These are phyloP conservation scores for Drosophila teissieri DNA, from an alignment of 1,140 invertebrate species.

Conservation along the genomic window DNA sequence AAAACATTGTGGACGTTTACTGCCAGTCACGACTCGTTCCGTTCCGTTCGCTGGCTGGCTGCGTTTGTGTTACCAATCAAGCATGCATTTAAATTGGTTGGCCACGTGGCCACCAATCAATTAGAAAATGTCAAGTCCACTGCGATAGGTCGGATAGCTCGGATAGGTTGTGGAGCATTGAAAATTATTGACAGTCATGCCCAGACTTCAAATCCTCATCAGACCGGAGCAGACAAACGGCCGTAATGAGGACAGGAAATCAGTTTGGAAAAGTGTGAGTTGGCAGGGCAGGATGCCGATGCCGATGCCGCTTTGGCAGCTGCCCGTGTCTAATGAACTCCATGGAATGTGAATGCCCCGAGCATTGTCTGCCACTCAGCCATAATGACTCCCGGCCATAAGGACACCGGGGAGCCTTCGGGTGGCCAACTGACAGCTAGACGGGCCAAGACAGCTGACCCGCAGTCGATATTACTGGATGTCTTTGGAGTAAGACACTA, in stretches of 20 bases:
- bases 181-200: conserved; percentile 54
- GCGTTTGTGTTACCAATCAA: conserved; percentile 34
- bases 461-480: conserved; percentile 50
- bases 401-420: conserved; percentile 13
- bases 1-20: conserved; percentile 33
- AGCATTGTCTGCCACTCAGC: conserved; percentile 64
- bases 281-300: conserved; percentile 2
- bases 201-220: conserved; percentile 9
- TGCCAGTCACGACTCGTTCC: conserved; percentile 8
- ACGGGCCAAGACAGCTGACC: conserved; percentile 39
- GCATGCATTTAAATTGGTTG: conserved; percentile 52
- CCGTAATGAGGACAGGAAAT: conserved; percentile 60
- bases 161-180: conserved; percentile 22
- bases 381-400: conserved; percentile 64
- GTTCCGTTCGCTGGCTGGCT: neutral
- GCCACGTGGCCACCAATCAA: conserved; percentile 68
- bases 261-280: conserved; percentile 37
- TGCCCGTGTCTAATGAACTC: conserved; percentile 55
- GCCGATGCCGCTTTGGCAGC: conserved; percentile 12
- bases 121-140: conserved; percentile 52
- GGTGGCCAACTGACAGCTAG: conserved; percentile 50
- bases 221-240: conserved; percentile 33
- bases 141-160: conserved; percentile 6
- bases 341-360: conserved; percentile 36
- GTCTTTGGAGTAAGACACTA: conserved; percentile 41